Evolutionary conservation across 1,140 invertebrate genomes (phyloP), one percentile per base, ranked within the genome.

Genomic region (Musca domestica): DNA sequence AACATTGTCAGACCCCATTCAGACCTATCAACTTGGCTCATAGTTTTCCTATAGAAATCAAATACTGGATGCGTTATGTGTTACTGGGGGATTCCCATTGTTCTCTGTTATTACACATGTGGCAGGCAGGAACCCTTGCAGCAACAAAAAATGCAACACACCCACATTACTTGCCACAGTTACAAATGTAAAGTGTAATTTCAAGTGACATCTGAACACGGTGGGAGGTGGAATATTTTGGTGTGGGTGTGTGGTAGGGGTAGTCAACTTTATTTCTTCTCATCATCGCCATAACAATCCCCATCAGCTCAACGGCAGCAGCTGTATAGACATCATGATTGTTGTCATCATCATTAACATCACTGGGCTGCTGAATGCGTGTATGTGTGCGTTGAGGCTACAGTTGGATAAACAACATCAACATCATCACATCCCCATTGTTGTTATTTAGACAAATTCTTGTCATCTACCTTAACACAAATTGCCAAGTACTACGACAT

Each of bases 121-220:
- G 34, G 6, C 34, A 41, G 34, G 6, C 34, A 41, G 5, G 34
- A 41, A 2, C 34, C 34, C 34, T 61, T n/a, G 47, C 47, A n/a
- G 12, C 4, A 9, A 22, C 19, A 54, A 15, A 7, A 25, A 54
- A 20, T 12, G 22, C 17, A 22, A 20, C 48, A 23, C 19, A 23
- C 54, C 15, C 4, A 20, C 48, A 51, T 41, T 61, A 30, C 41
- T 30, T 34, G 34, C 56, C 30, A 61, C 34, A 61, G 56, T 61
- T 34, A 61, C 56, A 61, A 61, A 61, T 61, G 34, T 61, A 30
- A 61, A 61, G 56, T 61, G 56, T 61, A 61, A 61, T 61, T 61
- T 61, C 56, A 61, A 61, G 56, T 61, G 56, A 61, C 56, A 61
- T 27, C 34, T 41, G 34, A 41, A 41, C 34, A 41, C 34, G 34